Base-by-base conservation (phyloP, 2,113 vertebrate genomes). In the Helogale parvula region DNA sequence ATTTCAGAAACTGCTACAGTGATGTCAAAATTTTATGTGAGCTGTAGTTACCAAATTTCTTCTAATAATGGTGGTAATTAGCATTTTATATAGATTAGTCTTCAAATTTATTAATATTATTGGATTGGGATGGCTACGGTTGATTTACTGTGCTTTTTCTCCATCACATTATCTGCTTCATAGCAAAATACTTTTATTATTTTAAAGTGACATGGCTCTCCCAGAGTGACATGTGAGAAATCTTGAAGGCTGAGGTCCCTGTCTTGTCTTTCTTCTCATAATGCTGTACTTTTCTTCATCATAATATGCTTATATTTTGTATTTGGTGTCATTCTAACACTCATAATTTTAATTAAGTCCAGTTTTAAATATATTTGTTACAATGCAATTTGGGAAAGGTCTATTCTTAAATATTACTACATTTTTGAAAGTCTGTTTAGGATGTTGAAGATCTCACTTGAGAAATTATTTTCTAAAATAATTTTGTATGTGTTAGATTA, bases 381-480 rank as follows among this genome's bases (percentile, higher is more conserved):
- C 5, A 66, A 25, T 93, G 14, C 16, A 63, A 80, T 96, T 87
- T 33, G 8, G 71, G 76, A 96, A 89, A 88, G 92, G 41, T 76
- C 84, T 94, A 60, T 83, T 82, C 72, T 93, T 94, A 98, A 89
- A 54, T 66, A 95, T 88, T 90, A 96, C 10, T 94, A n/a, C 16
- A 31, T 27, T 88, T 96, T 65, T 74, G 27, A 85, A 94, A 88
- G 52, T 91, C 50, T 94, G 65, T 93, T 80, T 93, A 69, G 60
- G 41, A 94, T 84, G 35, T 27, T 71, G 50, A 92, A 94, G 72
- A 82, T 84, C 65, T 97, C 97, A 97, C 97, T 98, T 98, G 97
- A 98, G 95, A 45, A 97, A 90, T 96, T 97, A 92, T 98, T 98
- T 98, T 99, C 96, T 98, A 96, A 97, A 93, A 84, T 79, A 85